Percentiles rank a stretch among this genome's conserved stretches.
phyloP scores from a whole-genome alignment of 1,140 invertebrate genomes.

The Nephila pilipes region DNA sequence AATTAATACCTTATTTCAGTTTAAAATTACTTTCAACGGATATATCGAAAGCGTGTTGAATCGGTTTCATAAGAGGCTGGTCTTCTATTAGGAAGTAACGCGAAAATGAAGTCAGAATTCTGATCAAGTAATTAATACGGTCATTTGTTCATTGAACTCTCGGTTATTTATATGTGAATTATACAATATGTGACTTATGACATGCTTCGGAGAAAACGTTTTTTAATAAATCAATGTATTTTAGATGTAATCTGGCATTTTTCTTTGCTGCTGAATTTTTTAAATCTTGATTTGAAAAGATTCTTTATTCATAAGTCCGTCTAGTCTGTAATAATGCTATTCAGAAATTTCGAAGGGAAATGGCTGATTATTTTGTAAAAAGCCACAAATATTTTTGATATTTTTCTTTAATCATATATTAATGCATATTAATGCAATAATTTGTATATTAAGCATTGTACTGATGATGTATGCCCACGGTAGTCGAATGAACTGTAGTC shows the following conservation, averaged over 20 bases:
- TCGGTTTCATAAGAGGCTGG: neutral
- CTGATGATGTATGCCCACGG: too few species aligned
- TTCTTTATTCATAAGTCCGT: too few species aligned
- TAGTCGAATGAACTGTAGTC: too few species aligned
- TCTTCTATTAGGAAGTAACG: neutral
- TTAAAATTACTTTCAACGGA: neutral
- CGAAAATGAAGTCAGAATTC: neutral
- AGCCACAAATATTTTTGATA: too few species aligned
- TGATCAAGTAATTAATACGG: neutral
- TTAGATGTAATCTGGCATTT: neutral
- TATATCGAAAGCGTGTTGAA: neutral
- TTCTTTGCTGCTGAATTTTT: neutral
- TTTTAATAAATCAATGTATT: neutral
- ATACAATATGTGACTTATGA: neutral
- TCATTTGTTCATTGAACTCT: slow-evolving; percentile 4
- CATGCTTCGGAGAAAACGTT: neutral
- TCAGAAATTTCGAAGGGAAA: too few species aligned
- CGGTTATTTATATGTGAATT: neutral
- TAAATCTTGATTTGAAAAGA: neutral
- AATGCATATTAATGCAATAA: too few species aligned
- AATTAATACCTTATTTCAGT: neutral
- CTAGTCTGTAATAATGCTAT: too few species aligned
- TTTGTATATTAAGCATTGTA: too few species aligned
- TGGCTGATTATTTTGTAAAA: too few species aligned
- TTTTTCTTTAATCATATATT: too few species aligned